Percentiles rank a stretch among this genome's conserved stretches.
phyloP scores from a whole-genome alignment of 1,140 invertebrate genomes.

The Lucilia sericata region DNA sequence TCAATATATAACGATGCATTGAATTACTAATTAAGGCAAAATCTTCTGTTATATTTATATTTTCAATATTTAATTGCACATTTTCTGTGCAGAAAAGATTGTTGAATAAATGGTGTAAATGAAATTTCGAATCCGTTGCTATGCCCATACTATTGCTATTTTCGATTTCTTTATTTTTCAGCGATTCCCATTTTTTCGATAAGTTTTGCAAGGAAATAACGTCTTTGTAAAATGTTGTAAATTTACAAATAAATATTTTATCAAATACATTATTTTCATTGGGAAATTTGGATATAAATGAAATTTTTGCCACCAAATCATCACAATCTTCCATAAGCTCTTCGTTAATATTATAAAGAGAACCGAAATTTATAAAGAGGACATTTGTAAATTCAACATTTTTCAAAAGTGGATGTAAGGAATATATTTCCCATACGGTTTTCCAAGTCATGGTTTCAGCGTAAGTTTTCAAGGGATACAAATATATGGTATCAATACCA shows the following conservation, averaged over 20 bases:
- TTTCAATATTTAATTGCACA: slow-evolving; percentile 45
- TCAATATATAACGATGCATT: slow-evolving; percentile 57
- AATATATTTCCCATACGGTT: slow-evolving; percentile 61
- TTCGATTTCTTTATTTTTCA: slow-evolving; percentile 47
- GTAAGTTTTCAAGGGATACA: slow-evolving; percentile 52
- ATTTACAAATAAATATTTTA: slow-evolving; percentile 53
- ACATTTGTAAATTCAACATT: slow-evolving; percentile 55
- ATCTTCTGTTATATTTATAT: slow-evolving; percentile 51
- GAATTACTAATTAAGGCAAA: slow-evolving; percentile 59
- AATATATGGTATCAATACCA: slow-evolving; percentile 50
- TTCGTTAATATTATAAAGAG: slow-evolving; percentile 54
- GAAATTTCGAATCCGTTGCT: slow-evolving; percentile 46
- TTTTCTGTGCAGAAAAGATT: slow-evolving; percentile 50
- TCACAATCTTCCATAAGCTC: slow-evolving; percentile 45
- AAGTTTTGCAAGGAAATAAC: slow-evolving; percentile 55
- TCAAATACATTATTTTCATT: not conserved
- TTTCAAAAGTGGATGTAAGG: slow-evolving; percentile 59
- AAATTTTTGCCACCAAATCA: slow-evolving; percentile 52
- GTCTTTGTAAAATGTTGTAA: slow-evolving; percentile 50
- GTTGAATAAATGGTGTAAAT: slow-evolving; percentile 50
- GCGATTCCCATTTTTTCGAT: slow-evolving; percentile 56
- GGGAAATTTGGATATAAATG: slow-evolving; percentile 48
- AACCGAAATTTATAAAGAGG: slow-evolving; percentile 57
- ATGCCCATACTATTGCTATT: slow-evolving; percentile 52
- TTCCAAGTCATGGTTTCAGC: slow-evolving; percentile 48